These are phyloP conservation scores for Dunckerocampus dactyliophorus DNA, from an alignment of 2,113 vertebrate genomes.

Conservation along the genomic window DNA sequence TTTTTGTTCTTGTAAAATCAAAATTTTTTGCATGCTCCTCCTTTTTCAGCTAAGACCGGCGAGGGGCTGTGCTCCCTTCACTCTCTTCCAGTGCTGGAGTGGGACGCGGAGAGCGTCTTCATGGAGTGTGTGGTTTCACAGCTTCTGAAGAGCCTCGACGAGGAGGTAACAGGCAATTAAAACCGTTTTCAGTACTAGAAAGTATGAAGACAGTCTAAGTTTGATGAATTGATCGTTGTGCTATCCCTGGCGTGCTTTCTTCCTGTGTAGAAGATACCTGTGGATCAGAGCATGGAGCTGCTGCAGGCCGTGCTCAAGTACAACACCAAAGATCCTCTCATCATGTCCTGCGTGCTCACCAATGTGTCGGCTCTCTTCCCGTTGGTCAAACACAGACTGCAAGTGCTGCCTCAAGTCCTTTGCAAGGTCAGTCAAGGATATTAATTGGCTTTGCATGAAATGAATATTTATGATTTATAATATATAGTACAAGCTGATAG, in stretches of 20 bases:
- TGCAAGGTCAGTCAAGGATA: constrained; percentile 75
- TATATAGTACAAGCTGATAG: too few species aligned
- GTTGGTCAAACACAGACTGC: constrained; percentile 80
- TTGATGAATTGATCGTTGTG: too few species aligned
- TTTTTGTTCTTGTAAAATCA: too few species aligned
- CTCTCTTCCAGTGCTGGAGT: constrained; percentile 87
- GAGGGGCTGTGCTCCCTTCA: constrained; percentile 83
- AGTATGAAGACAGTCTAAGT: too few species aligned
- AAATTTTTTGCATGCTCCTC: neutral
- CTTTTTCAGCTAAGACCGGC: constrained; percentile 72
- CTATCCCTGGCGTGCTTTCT: neutral
- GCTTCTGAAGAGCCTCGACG: constrained; percentile 83
- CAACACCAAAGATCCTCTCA: constrained; percentile 88
- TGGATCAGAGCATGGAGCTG: constrained; percentile 85
- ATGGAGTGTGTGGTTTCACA: constrained; percentile 85
- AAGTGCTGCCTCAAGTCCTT: constrained; percentile 84
- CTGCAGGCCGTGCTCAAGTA: constrained; percentile 85
- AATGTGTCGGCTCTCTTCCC: constrained; percentile 90
- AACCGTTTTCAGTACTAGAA: neutral
- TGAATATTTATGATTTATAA: neutral
- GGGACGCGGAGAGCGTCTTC: constrained; percentile 96
- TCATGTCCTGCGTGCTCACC: constrained; percentile 91
- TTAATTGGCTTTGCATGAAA: neutral
- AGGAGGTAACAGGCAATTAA: constrained; percentile 73
- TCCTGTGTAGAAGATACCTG: constrained; percentile 77